Evolutionary conservation across 1,140 invertebrate genomes (phyloP), one percentile per base, ranked within the genome.

Genomic region (Brevipalpus yothersi): DNA sequence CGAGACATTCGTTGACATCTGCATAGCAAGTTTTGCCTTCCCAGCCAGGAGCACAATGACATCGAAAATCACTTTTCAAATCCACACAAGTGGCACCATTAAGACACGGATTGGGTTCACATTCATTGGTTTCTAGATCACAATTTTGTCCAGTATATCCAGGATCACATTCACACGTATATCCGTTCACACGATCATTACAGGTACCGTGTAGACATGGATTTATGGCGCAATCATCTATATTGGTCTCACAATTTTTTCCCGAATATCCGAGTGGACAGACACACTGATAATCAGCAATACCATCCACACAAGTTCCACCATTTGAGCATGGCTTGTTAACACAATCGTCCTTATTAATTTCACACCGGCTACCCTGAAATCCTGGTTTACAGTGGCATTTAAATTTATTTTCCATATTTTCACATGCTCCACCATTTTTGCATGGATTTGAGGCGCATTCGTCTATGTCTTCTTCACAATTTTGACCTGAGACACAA

Each of bases 31-130:
- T 49, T 53, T 59, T 57, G 60, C 75, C 73, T 39, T 31, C 53
- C 23, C 23, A 55, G 3, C 53, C 53, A 39, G 23, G 23, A n/a
- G 53, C 41, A 60, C 62, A 61, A 55, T 65, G 56, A 58, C 65
- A 64, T 13, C 17, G 45, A 45, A 62, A 70, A 2, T 63, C 62
- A 54, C 66, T 64, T 23, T 66, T 58, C 0, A 83, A 82, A 73
- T 94, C 93, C 40, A 83, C 88, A 68, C 90, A 94, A 3, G 89
- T 94, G 3, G 86, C 90, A 0, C 88, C 88, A 70, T 95, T 94
- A 72, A 89, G 84, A 66, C 90, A 94, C 11, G 41, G 41, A 57
- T 42, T 57, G 15, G 40, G 88, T 67, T 93, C 87, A 69, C 91
- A 96, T 67, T 91, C 83, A 69, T 92, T 91, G 59, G 92, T 84